Conservation (phyloP, 2,888 invertebrate genomes). For the Epinotia bilunana region DNA sequence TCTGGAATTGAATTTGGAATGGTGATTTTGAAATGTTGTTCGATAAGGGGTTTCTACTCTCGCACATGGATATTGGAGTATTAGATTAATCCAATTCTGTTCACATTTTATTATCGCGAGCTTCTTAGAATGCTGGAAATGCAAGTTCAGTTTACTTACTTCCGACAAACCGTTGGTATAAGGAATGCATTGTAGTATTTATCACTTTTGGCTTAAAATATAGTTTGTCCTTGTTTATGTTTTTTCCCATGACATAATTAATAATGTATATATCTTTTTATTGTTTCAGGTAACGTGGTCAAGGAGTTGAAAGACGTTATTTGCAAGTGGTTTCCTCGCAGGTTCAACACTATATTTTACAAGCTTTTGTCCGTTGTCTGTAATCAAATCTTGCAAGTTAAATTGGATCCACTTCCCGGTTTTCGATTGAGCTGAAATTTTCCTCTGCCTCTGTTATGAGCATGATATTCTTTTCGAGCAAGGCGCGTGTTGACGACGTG, state of each 20-base stretch:
- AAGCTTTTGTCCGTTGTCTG: too few relatives aligned
- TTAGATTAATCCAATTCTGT: slow-evolving; percentile 14
- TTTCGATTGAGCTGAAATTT: too few relatives aligned
- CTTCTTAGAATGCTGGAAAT: background rate
- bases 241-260: background rate
- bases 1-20: slow-evolving; percentile 66
- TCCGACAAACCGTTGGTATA: background rate
- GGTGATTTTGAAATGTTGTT: slow-evolving; percentile 57
- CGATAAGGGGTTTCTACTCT: slow-evolving; percentile 35
- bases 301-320: slow-evolving; percentile 9
- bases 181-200: background rate
- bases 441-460: too few relatives aligned
- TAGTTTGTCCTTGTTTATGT: background rate
- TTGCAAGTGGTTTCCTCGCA: slow-evolving; percentile 10
- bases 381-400: too few relatives aligned
- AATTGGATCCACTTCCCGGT: too few relatives aligned
- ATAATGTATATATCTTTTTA: background rate
- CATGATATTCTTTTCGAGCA: too few relatives aligned
- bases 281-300: slow-evolving; percentile 39
- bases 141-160: background rate
- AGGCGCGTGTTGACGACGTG: too few relatives aligned
- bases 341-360: slow-evolving; percentile 4
- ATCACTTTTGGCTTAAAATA: background rate
- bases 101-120: slow-evolving; percentile 3
- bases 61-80: slow-evolving; percentile 35